These are phyloP conservation scores for Sebastes nivosus DNA, from an alignment of 2,797 vertebrate genomes.

Conservation along the genomic window DNA sequence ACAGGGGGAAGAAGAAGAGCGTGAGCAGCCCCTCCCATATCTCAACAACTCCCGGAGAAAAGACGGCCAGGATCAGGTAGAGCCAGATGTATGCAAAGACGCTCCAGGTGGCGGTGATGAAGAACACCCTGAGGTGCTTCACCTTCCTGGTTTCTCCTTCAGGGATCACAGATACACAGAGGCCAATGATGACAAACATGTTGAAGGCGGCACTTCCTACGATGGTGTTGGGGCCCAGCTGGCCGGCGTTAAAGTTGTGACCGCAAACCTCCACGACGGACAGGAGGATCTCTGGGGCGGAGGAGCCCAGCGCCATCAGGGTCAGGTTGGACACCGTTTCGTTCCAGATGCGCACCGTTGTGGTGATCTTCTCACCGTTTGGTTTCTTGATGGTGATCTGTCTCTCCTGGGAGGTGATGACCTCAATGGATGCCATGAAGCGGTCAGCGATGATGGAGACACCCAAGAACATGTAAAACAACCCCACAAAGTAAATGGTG, in stretches of 20 bases:
- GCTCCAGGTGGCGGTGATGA: slow-evolving; percentile 95
- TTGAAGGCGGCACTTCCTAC: slow-evolving; percentile 98
- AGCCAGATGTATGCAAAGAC: slow-evolving; percentile 98
- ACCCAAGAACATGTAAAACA: slow-evolving; percentile 96
- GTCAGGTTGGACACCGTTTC: slow-evolving; percentile 98
- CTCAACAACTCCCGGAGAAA: slow-evolving; percentile 91
- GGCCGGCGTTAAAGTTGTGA: slow-evolving; percentile 90
- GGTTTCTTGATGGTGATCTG: slow-evolving; percentile 94
- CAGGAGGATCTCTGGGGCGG: slow-evolving; percentile 95
- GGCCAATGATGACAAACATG: slow-evolving; percentile 98
- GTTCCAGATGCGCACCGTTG: slow-evolving; percentile 95
- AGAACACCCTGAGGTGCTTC: slow-evolving; percentile 95
- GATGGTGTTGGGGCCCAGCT: slow-evolving; percentile 96
- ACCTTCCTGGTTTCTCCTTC: slow-evolving; percentile 93
- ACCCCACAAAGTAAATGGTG: slow-evolving; percentile 91
- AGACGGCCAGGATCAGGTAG: slow-evolving; percentile 94
- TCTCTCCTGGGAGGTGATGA: slow-evolving; percentile 96
- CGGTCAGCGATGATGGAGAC: slow-evolving; percentile 97
- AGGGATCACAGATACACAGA: slow-evolving; percentile 95
- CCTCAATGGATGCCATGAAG: slow-evolving; percentile 99
- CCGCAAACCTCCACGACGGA: slow-evolving; percentile 97
- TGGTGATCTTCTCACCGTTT: slow-evolving; percentile 91
- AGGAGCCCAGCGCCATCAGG: slow-evolving; percentile 96
- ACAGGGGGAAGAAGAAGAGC: slow-evolving; percentile 95
- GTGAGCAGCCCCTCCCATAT: slow-evolving; percentile 98